Base-by-base conservation (phyloP, 2,113 vertebrate genomes). In the Silurus asotus region DNA sequence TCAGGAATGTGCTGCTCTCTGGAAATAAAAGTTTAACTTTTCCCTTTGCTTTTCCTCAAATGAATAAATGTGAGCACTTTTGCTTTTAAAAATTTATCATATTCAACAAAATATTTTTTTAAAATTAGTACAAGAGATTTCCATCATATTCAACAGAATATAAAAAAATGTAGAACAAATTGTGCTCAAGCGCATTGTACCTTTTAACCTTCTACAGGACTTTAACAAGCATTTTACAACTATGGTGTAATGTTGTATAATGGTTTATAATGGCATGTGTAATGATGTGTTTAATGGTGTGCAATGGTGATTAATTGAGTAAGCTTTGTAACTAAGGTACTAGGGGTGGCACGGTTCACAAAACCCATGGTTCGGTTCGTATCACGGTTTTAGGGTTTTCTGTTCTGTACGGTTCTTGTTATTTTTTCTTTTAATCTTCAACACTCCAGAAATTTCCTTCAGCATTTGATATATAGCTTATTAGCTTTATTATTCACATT, bases 1-100 rank as follows among this genome's bases (percentile, higher is more conserved):
- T 55, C 23, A 78, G 84, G 58, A 85, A 77, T 78, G 72, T 55
- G 45, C 72, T 20, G 28, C 70, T 25, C 19, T 58, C 25, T 74
- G 69, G 55, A 84, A 59, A 74, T 59, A 53, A 20, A 84, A 61
- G n/a, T 56, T 28, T 7, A 17, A 28, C n/a, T 55, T 55, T 76
- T 53, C 51, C n/a, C 49, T 51, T 23, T n/a, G 11, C 51, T 25
- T 37, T 37, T 37, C 37, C 37, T 37, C 15, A 23, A 58, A 23
- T 9, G 3, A 19, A 62, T 3, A 8, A 15, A 65, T 5, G 10
- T 2, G 37, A 37, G 37, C 37, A 37, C 37, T 37, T 37, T 37
- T 37, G 37, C 37, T 37, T 37, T 37, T 37, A 37, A 37, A 49
- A 51, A 10, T 6, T 1, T 1, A 51, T 74, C 19, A 5, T 19